phyloP scores from a whole-genome alignment of 2,797 vertebrate genomes.

The Glyptemys insculpta region DNA sequence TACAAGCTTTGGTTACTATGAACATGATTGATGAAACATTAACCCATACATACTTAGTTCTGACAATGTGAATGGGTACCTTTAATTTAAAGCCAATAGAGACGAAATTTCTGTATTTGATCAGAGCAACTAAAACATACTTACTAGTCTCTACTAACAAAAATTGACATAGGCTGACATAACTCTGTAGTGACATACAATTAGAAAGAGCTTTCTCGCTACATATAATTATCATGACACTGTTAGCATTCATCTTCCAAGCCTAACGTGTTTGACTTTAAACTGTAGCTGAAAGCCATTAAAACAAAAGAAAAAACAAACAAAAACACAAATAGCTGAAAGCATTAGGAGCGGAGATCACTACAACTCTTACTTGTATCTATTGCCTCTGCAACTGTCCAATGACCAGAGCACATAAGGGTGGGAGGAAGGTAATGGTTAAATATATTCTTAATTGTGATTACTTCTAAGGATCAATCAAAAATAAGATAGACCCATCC shows the following conservation, averaged over 20 bases:
- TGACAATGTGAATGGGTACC: conserved; percentile 18
- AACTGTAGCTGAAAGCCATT: neutral
- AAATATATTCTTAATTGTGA: conserved; percentile 30
- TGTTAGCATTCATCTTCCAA: conserved; percentile 23
- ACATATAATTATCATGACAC: neutral
- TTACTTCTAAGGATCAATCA: neutral
- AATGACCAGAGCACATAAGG: neutral
- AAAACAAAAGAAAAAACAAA: neutral
- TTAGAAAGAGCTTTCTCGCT: neutral
- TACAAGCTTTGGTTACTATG: conserved; percentile 19
- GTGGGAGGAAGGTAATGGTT: conserved; percentile 28
- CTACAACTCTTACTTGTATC: neutral
- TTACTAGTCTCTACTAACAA: neutral
- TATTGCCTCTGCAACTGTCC: conserved; percentile 37
- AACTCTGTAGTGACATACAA: fast-evolving
- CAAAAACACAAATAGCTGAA: neutral
- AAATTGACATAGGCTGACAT: neutral
- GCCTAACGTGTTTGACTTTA: neutral
- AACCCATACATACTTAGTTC: neutral
- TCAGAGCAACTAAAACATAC: neutral
- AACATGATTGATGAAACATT: conserved; percentile 56
- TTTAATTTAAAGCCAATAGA: neutral
- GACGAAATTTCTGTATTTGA: neutral
- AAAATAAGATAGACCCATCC: neutral
- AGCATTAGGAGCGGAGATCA: neutral